phyloP scores from a whole-genome alignment of 2,797 vertebrate species.

The Tadarida brasiliensis region DNA sequence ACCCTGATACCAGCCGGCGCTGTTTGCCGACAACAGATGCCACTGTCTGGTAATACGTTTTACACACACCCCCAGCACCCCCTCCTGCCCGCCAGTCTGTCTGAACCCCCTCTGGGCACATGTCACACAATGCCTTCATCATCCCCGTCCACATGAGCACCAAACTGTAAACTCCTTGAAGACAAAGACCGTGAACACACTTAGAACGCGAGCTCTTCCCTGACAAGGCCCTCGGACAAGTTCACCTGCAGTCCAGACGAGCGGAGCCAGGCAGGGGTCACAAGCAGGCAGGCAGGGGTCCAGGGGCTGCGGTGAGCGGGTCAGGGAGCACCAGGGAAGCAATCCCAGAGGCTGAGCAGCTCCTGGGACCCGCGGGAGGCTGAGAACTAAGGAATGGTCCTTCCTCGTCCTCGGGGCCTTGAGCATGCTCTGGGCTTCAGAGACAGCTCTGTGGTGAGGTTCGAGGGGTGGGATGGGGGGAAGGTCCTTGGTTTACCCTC shows the following conservation, averaged over 20 bases:
- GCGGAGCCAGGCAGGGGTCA: background rate
- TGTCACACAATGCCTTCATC: background rate
- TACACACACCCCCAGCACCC: background rate
- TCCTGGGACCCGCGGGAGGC: background rate
- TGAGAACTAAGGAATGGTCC: background rate
- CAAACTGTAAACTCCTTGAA: background rate
- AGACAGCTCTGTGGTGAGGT: background rate
- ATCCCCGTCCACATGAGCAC: background rate
- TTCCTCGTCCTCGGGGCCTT: background rate
- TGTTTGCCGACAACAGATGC: conserved; percentile 32
- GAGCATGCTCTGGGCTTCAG: background rate
- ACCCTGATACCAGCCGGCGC: background rate
- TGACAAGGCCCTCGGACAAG: background rate
- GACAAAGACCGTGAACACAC: background rate
- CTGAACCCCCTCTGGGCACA: background rate
- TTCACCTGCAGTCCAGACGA: background rate
- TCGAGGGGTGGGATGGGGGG: fast-evolving
- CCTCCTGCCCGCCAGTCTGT: background rate
- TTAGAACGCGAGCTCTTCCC: background rate
- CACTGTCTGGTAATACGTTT: background rate
- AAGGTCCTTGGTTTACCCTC: background rate
- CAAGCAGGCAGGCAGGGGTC: background rate
- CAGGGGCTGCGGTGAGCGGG: background rate
- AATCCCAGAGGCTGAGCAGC: background rate
- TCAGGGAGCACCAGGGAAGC: background rate